Conservation (phyloP, 2,113 vertebrate species). For the Pheucticus melanocephalus region DNA sequence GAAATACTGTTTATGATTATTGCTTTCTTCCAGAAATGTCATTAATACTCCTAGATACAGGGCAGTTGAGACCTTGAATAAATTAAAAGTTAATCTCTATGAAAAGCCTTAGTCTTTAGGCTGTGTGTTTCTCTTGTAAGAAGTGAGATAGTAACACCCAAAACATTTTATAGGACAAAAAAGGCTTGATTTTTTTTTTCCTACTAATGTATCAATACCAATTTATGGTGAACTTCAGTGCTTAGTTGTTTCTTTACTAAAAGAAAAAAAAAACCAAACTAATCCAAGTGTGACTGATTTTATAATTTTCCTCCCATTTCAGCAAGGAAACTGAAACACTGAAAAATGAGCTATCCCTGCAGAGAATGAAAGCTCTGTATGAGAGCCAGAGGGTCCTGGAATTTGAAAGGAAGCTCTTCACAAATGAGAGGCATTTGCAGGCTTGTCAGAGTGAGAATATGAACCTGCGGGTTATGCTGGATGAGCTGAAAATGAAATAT, state of each 20-base stretch:
- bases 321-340: conserved; percentile 86
- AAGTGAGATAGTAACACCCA: background rate
- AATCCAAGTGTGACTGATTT: background rate
- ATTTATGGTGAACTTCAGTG: background rate
- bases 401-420: conserved; percentile 91
- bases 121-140: background rate
- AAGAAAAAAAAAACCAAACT: background rate
- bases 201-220: background rate
- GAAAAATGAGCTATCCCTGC: conserved; percentile 86
- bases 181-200: background rate
- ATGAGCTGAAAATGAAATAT: conserved; percentile 89
- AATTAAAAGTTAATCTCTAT: background rate
- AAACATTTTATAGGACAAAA: background rate
- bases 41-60: background rate
- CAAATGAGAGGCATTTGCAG: conserved; percentile 82
- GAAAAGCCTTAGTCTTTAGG: background rate
- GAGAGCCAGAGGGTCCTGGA: conserved; percentile 93
- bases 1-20: background rate
- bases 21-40: background rate
- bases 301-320: background rate
- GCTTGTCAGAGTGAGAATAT: conserved; percentile 88
- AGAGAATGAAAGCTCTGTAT: conserved; percentile 91
- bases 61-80: background rate
- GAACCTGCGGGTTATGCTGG: conserved; percentile 83
- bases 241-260: background rate